Evolutionary conservation across 2,113 vertebrate genomes (phyloP).

Genomic region (Nothoprocta pentlandii): DNA sequence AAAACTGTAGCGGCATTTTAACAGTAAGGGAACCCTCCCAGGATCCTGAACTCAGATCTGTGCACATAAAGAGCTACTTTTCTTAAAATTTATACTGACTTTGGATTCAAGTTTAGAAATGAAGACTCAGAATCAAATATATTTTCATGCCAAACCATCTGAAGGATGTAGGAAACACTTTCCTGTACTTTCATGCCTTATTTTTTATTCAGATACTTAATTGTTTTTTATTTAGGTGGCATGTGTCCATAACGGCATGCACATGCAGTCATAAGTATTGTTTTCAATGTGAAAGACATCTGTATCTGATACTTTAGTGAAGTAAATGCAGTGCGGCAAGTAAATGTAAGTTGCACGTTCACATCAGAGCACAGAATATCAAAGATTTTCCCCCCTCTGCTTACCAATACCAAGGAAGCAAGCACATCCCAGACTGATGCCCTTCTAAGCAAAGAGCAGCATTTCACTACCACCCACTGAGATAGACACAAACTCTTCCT

Average conservation of each 20-base stretch:
- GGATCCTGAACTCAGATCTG: neutral
- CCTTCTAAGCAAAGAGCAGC: neutral
- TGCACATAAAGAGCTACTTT: neutral
- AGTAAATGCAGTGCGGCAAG: neutral
- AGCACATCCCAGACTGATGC: neutral
- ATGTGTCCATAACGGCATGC: fast-evolving
- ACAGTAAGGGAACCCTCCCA: neutral
- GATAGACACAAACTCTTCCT: neutral
- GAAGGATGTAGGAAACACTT: neutral
- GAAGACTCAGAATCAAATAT: neutral
- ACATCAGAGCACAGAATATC: neutral
- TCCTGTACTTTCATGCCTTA: neutral
- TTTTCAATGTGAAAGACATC: neutral
- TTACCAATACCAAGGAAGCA: neutral
- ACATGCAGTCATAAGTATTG: neutral
- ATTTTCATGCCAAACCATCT: neutral
- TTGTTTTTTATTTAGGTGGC: neutral
- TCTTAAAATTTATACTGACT: neutral
- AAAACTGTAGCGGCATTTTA: neutral
- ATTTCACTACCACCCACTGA: neutral
- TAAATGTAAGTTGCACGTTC: neutral
- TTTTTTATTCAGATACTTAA: neutral
- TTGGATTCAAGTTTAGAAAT: neutral
- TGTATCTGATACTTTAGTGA: neutral
- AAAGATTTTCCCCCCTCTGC: neutral